These are phyloP conservation scores for Ptychodera flava DNA, from an alignment of 35 echinoderm and acorn worm genomes.

Conservation along the genomic window DNA sequence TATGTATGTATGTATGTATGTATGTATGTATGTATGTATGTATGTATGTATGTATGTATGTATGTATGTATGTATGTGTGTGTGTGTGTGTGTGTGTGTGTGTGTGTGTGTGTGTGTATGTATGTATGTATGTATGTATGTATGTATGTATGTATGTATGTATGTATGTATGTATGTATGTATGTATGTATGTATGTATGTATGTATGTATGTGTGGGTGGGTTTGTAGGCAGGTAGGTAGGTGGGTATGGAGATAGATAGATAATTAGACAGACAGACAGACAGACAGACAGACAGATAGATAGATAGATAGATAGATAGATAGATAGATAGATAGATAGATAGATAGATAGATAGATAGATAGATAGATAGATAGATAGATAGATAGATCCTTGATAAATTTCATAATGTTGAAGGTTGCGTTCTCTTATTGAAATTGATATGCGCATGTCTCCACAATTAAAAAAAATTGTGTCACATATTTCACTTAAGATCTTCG, in stretches of 20 bases:
- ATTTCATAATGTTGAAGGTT: no score
- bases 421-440: no score
- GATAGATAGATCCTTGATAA: no score
- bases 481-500: no score
- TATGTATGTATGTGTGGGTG: not conserved
- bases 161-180: slow-evolving; percentile 2
- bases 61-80: slow-evolving; percentile 5
- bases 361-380: no score
- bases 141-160: not conserved
- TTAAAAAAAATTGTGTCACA: no score
- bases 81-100: not conserved
- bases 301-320: no score
- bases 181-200: not conserved
- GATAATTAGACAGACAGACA: no score
- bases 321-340: no score
- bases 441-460: no score
- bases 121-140: not conserved
- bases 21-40: slow-evolving; percentile 14
- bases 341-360: no score
- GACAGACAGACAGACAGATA: no score
- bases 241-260: not conserved
- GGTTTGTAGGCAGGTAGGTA: not conserved
- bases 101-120: not conserved
- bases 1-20: slow-evolving; percentile 24
- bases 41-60: slow-evolving; percentile 3